Evolutionary conservation across 2,113 vertebrate species (phyloP).

Genomic region (Oryzias curvinotus): DNA sequence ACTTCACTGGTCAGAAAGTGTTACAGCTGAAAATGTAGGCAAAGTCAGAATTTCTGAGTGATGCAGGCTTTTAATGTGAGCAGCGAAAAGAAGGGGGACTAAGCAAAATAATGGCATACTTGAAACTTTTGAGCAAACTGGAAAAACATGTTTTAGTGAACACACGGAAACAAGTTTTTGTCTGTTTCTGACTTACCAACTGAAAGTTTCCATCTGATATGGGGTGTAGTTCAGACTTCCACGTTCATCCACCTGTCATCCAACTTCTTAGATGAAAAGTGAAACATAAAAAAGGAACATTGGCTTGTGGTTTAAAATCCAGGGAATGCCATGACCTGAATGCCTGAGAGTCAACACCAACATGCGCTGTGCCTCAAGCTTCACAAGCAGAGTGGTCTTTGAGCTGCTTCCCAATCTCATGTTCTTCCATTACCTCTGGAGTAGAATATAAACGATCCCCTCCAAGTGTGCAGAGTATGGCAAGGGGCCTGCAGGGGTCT

Average conservation of each 20-base stretch:
- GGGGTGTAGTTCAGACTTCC: too few species aligned
- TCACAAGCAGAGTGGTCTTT: slow-evolving; percentile 75
- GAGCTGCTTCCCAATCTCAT: slow-evolving; percentile 81
- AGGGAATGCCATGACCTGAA: too few species aligned
- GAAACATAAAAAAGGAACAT: slow-evolving; percentile 59
- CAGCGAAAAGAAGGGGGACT: not conserved
- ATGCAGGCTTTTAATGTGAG: not conserved
- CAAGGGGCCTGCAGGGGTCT: slow-evolving; percentile 77
- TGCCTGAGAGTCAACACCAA: slow-evolving; percentile 1
- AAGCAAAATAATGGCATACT: slow-evolving; percentile 12
- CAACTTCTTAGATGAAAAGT: slow-evolving; percentile 17
- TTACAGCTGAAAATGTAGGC: slow-evolving; percentile 33
- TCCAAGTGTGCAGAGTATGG: slow-evolving; percentile 73
- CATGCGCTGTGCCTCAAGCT: slow-evolving; percentile 67
- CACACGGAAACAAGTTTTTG: not conserved
- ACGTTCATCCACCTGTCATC: too few species aligned
- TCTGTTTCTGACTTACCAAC: too few species aligned
- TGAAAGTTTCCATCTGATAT: too few species aligned
- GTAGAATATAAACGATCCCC: slow-evolving; percentile 81
- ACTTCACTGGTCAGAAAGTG: slow-evolving; percentile 52
- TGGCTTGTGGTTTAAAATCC: too few species aligned
- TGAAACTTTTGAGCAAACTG: slow-evolving; percentile 43
- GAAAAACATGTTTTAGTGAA: slow-evolving; percentile 5
- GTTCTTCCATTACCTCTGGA: slow-evolving; percentile 81
- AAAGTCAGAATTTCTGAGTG: slow-evolving; percentile 46